Base-by-base conservation (phyloP, 2,113 vertebrate genomes). In the Brachyhypopomus gauderio region DNA sequence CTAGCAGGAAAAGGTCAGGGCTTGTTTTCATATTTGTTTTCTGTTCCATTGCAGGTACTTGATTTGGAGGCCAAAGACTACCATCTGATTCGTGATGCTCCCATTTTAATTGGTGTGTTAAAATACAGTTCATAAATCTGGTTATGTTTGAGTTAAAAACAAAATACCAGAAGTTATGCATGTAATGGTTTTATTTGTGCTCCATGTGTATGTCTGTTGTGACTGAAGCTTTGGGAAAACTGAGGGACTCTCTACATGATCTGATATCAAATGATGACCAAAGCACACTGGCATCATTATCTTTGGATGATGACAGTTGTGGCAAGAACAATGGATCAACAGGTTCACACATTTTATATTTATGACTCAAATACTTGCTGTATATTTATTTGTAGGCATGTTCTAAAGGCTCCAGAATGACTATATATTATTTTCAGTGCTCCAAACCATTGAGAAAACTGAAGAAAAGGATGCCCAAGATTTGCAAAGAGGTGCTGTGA, bases 191-290 rank as follows among this genome's bases (percentile, higher is more conserved):
- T 52, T 14, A 12, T 52, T 52, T 52, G 0, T 52, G 8, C 12
- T 34, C 16, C 1, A 41, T 79, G 30, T 30, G 30, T 30, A 30
- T 30, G 11, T 8, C 30, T 71, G 22, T 79, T 20, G 1, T 73
- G 8, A 27, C 55, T 74, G 17, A 69, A 81, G 79, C 62, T 81
- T 75, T 81, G 52, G 71, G 55, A 60, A 76, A 60, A 6, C 34
- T 81, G 41, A 59, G 62, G 20, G 30, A 59, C 3, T 59, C 14
- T 48, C 34, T 75, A 3, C 34, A 41, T 19, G 67, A 81, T 30
- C 27, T 81, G 45, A 22, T 64, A 16, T 75, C 79, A 41, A 63
- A 81, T 9, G n/a, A 4, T 59, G 62, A 36, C 1, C 2, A 59
- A 60, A 69, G 8, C 8, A 25, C 72, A 81, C 2, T 22, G 41